Conservation (phyloP, 2,888 invertebrate species). For the Clistopyga incitator region DNA sequence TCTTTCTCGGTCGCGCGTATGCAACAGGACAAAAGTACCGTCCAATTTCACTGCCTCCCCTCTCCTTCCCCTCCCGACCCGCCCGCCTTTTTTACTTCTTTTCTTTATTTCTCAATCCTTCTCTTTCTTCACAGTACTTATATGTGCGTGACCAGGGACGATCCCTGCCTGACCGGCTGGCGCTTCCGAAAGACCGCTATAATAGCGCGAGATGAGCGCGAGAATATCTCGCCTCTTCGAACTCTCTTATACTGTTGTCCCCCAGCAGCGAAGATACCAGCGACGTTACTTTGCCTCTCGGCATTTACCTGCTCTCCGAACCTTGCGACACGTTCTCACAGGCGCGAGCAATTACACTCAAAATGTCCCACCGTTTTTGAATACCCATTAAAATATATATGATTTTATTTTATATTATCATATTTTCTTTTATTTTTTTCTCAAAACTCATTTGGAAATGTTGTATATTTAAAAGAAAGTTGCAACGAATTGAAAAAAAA, state of each 20-base stretch:
- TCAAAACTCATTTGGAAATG: neutral
- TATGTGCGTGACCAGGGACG: conserved; percentile 40
- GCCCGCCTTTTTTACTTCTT: neutral
- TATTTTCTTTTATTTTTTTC: too few species aligned
- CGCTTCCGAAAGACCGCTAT: conserved; percentile 46
- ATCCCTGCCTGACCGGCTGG: conserved; percentile 70
- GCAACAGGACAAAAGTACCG: conserved; percentile 7
- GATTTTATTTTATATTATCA: neutral
- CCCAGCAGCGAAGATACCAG: conserved; percentile 36
- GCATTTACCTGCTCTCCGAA: conserved; percentile 30
- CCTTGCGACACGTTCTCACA: conserved; percentile 6
- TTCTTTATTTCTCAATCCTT: neutral
- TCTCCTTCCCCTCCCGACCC: neutral
- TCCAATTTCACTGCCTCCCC: conserved; percentile 18
- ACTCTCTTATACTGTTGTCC: conserved; percentile 38
- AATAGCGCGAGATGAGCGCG: conserved; percentile 44
- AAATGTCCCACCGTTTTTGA: neutral
- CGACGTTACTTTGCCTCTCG: conserved; percentile 43
- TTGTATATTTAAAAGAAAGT: neutral
- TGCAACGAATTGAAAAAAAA: neutral
- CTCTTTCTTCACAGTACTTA: conserved; percentile 20
- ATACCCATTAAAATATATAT: too few species aligned
- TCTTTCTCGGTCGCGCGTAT: conserved; percentile 16
- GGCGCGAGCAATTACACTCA: neutral
- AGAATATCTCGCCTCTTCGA: conserved; percentile 56